A percentile compares a stretch with the other conserved stretches of the same genome.
Conservation (phyloP, 1,140 invertebrate species). For the Copidosoma floridanum region DNA sequence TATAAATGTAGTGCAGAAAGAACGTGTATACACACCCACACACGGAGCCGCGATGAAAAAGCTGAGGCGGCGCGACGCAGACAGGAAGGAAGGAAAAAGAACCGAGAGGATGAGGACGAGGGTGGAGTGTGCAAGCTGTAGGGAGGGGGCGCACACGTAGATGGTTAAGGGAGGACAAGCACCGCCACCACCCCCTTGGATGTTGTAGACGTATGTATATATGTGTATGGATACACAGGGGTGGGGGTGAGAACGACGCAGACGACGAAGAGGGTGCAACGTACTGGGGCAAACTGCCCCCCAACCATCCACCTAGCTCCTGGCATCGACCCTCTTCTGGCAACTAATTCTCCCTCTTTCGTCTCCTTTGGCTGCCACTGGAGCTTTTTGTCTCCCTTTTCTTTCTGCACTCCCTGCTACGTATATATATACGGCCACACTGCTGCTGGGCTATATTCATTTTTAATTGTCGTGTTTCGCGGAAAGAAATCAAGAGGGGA, state of each 20-base stretch:
- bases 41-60: no score
- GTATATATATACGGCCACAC: no score
- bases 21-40: no score
- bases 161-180: slow-evolving; percentile 18
- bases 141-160: background rate
- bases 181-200: background rate
- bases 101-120: background rate
- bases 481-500: no score
- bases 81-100: no score
- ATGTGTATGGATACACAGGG: background rate
- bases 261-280: slow-evolving; percentile 40
- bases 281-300: slow-evolving; percentile 45
- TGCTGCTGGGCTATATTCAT: no score
- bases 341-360: background rate
- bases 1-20: background rate
- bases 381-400: background rate
- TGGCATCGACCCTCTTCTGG: background rate
- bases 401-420: background rate
- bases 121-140: background rate
- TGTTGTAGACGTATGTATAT: background rate
- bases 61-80: no score
- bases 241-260: slow-evolving; percentile 7
- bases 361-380: background rate
- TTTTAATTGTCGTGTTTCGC: no score
- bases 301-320: background rate